Conservation (phyloP, 2,113 vertebrate species). For the Lepus timidus region DNA sequence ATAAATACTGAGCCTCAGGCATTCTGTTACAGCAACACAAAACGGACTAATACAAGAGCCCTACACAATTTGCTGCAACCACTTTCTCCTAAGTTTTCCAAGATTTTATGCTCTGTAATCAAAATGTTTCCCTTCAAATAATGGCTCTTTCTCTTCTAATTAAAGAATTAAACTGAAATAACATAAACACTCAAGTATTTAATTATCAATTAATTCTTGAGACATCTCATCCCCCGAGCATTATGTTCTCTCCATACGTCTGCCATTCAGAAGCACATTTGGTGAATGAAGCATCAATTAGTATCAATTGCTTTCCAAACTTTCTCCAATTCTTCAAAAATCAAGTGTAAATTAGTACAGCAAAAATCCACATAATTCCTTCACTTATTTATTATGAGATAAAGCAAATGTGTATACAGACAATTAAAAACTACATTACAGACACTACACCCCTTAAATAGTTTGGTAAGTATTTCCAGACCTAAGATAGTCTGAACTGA, state of each 20-base stretch:
- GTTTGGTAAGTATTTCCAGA: not conserved
- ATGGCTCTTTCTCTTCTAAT: not conserved
- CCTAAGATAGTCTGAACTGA: not conserved
- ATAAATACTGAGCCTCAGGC: not conserved
- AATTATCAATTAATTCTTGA: not conserved
- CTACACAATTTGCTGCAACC: not conserved
- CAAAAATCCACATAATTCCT: not conserved
- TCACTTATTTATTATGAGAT: not conserved
- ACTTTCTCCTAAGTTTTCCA: not conserved
- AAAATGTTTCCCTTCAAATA: slow-evolving; percentile 39
- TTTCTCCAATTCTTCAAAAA: not conserved
- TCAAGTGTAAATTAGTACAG: slow-evolving; percentile 11
- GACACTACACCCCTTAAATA: not conserved
- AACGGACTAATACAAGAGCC: not conserved
- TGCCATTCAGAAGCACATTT: not conserved
- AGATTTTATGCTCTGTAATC: not conserved
- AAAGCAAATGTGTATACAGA: not conserved
- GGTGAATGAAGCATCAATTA: not conserved
- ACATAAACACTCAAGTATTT: not conserved
- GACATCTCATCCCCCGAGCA: not conserved
- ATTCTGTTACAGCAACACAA: not conserved
- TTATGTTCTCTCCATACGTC: not conserved
- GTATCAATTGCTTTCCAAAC: not conserved
- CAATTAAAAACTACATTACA: not conserved
- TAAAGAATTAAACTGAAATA: slow-evolving; percentile 35